Base-by-base conservation (phyloP, 2,888 invertebrate species). In the Nomada hirtipes region DNA sequence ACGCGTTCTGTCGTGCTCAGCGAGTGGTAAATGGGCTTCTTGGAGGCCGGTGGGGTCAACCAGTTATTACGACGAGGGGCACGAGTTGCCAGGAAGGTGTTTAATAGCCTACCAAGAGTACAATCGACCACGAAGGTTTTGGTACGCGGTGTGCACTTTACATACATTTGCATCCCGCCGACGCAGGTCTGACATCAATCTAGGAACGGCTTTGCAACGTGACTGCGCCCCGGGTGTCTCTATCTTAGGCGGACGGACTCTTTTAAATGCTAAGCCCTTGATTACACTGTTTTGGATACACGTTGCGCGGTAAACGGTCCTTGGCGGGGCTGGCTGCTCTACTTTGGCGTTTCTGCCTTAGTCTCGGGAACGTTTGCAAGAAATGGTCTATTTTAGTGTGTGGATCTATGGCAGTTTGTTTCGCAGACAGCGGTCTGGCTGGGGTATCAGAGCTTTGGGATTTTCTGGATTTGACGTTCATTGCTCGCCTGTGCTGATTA, bases 21-120 rank as follows among this genome's bases (percentile, higher is more conserved):
- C 59, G 67, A 76, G 61, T 72, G 76, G 64, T 63, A 76, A 82
- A 79, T 79, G 80, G 79, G 80, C 76, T 74, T 61, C 74, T 85
- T 57, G 83, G 74, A 65, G 65, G 65, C 50, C 23, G 60, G 64
- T 50, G 65, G 64, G 36, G 44, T 29, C 68, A 83, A 77, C 64
- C 75, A 79, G 88, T 88, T 86, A 88, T 88, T 85, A 88, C 71
- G 78, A 60, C 70, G 82, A 78, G 78, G 63, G 68, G 86, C 88
- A 86, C 88, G 90, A 89, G 90, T 91, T 90, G 89, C 90, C 91
- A 88, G 91, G 90, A 91, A 91, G 92, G 91, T 91, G 91, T 92
- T 92, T 93, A 93, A 93, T 93, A 91, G 93, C 91, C 87, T 87
- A 11, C 90, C 89, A 91, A 91, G 90, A 91, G 92, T 90, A 91